These are phyloP conservation scores for Sminthurinus signatus DNA, from an alignment of 1,140 invertebrate genomes.

Conservation along the genomic window DNA sequence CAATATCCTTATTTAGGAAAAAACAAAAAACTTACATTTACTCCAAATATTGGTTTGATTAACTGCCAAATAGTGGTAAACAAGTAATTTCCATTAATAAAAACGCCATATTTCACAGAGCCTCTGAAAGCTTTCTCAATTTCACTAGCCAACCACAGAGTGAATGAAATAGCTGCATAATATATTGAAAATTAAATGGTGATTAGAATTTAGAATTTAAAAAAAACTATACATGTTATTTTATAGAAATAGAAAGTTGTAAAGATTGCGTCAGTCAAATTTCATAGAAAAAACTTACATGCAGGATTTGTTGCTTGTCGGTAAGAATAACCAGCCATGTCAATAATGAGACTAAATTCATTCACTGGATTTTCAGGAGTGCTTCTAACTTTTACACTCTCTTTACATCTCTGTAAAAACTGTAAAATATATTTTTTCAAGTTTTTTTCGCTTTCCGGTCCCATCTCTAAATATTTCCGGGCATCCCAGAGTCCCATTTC, in stretches of 20 bases:
- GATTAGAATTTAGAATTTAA: too few relatives aligned
- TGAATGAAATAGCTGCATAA: background rate
- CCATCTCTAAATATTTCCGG: background rate
- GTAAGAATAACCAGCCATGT: background rate
- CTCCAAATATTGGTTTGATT: too few relatives aligned
- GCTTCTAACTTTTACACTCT: background rate
- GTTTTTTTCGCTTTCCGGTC: background rate
- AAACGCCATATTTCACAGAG: background rate
- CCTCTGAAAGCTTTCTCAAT: background rate
- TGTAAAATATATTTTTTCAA: background rate
- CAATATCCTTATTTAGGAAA: too few relatives aligned
- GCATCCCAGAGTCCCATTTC: conserved; percentile 8
- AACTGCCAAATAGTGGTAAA: too few relatives aligned
- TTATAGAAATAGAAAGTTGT: too few relatives aligned
- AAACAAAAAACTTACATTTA: too few relatives aligned
- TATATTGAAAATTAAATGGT: background rate
- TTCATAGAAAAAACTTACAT: too few relatives aligned
- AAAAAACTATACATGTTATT: too few relatives aligned
- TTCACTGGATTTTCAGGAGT: background rate
- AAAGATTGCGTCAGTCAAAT: too few relatives aligned
- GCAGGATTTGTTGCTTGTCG: background rate
- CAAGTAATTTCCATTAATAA: background rate
- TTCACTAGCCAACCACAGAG: background rate
- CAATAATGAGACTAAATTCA: conserved; percentile 5
- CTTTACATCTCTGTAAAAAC: background rate